phyloP scores from a whole-genome alignment of 2,797 vertebrate genomes.

The Myiotriccus ornatus region DNA sequence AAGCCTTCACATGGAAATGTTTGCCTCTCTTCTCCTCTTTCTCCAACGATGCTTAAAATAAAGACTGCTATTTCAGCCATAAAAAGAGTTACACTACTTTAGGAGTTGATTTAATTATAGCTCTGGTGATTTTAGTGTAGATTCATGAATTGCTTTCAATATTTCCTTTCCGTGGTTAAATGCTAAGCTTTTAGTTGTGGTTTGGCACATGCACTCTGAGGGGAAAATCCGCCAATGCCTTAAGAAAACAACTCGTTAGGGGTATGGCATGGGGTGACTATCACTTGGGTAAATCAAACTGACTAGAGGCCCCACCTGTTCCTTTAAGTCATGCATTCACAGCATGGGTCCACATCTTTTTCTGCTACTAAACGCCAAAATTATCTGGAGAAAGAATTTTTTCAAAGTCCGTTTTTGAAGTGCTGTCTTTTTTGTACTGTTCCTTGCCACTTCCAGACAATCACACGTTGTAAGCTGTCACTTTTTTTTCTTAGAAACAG shows the following conservation, averaged over 20 bases:
- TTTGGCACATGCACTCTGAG: not conserved
- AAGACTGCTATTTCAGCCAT: not conserved
- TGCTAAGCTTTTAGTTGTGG: not conserved
- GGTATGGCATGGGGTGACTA: not conserved
- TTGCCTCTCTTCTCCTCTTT: not conserved
- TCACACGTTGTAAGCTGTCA: not conserved
- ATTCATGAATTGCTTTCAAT: not conserved
- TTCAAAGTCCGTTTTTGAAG: not conserved
- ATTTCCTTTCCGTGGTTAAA: not conserved
- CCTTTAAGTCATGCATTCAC: not conserved
- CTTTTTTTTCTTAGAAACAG: not conserved
- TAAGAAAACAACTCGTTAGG: not conserved
- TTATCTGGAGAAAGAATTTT: not conserved
- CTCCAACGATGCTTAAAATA: not conserved
- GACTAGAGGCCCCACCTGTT: not conserved
- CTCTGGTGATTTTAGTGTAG: not conserved
- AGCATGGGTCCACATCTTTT: not conserved
- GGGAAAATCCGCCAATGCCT: not conserved
- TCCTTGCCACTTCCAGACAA: not conserved
- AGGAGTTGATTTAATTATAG: constrained; percentile 8
- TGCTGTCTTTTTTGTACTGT: accelerated
- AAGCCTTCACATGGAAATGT: not conserved
- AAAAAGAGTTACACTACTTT: not conserved
- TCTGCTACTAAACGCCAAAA: not conserved
- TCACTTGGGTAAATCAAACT: not conserved